Base-by-base conservation (phyloP, 2,797 vertebrate species). In the Esox masquinongy region DNA sequence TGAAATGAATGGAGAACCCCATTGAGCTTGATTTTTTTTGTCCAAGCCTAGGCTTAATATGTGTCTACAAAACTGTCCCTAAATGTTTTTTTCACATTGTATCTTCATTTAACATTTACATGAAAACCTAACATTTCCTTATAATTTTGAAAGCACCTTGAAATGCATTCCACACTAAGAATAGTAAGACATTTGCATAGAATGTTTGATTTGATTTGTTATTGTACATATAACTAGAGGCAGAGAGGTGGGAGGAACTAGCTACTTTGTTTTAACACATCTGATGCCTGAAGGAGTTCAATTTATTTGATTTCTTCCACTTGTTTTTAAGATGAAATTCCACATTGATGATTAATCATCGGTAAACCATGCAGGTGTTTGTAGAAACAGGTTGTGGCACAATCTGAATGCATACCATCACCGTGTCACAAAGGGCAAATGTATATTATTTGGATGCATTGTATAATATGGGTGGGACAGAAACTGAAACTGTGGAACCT, bases 351-450 rank as follows among this genome's bases (percentile, higher is more conserved):
- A 19, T 61, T 24, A 82, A 83, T 80, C 70, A 79, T 74, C 69
- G 73, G 63, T 64, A 7, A 85, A 83, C 63, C 80, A 76, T 69
- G 75, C 22, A 78, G 76, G 84, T 82, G 84, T 88, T 85, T 86
- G 84, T 86, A 51, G 78, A 82, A 86, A 91, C 92, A 79, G 80
- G 91, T 82, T 79, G 80, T 73, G 75, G 82, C 85, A 84, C 69
- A 59, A 53, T 77, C 68, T 78, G 56, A 88, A 85, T 84, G 82
- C 77, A 80, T 78, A 26, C 47, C 7, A 50, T 67, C 73, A 29
- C 49, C 69, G 72, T 86, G 80, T 88, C 82, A 89, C 79, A 24
- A 78, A 36, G 47, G 63, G 74, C 11, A 24, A n/a, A 17, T 36
- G 68, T 16, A 53, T 53, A 75, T 43, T 19, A 7, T 16, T 47